A percentile compares a stretch with the other conserved stretches of the same genome.
These are phyloP conservation scores for Sarcophilus harrisii DNA, from an alignment of 2,797 vertebrate species.

Conservation along the genomic window DNA sequence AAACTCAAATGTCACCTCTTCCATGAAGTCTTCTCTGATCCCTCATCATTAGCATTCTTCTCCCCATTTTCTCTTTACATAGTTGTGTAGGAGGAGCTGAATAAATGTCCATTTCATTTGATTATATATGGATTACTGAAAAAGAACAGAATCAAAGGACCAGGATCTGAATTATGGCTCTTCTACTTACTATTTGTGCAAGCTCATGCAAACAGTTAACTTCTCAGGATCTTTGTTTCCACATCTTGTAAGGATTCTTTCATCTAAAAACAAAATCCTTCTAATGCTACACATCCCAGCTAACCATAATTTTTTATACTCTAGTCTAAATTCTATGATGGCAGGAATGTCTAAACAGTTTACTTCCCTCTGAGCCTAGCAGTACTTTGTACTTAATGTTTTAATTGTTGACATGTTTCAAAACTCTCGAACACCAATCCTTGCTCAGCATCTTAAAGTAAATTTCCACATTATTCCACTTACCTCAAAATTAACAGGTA, in stretches of 20 bases:
- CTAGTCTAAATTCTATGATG: no score
- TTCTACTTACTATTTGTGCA: neutral
- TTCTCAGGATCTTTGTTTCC: no score
- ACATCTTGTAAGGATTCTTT: no score
- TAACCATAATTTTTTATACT: no score
- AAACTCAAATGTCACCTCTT: neutral
- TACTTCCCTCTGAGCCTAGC: neutral
- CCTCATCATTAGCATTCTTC: neutral
- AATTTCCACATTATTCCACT: conserved; percentile 20
- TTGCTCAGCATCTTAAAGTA: conserved; percentile 34
- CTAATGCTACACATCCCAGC: no score
- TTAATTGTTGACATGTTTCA: neutral
- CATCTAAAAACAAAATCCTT: no score
- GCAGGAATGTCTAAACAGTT: neutral
- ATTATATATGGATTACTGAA: neutral
- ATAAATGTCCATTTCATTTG: neutral
- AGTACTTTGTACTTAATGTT: neutral
- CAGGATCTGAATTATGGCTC: neutral
- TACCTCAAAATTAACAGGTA: conserved; percentile 32
- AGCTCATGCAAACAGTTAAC: no score
- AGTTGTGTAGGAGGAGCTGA: neutral
- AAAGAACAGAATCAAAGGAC: neutral
- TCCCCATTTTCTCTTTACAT: neutral
- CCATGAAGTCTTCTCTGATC: neutral
- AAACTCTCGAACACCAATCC: neutral